Evolutionary conservation across 2,888 invertebrate species (phyloP).

Genomic region (Hedya salicella): DNA sequence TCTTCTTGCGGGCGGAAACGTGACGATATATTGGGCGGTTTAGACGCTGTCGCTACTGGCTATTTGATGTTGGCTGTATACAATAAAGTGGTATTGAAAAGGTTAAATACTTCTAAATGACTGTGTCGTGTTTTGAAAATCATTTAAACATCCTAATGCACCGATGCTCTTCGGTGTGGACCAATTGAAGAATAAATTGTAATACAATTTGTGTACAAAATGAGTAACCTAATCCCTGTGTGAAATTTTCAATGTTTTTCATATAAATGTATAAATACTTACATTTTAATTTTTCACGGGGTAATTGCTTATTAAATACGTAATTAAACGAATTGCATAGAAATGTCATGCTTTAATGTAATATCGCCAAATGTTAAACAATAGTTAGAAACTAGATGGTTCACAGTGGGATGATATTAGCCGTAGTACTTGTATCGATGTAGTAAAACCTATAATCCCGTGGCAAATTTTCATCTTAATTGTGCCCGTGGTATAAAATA

Average conservation of each 20-base stretch:
- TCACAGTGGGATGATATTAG: slow-evolving; percentile 10
- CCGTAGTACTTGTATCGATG: slow-evolving; percentile 10
- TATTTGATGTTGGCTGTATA: too few relatives aligned
- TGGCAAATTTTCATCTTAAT: background rate
- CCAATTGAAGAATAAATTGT: slow-evolving; percentile 47
- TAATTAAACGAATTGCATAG: slow-evolving; percentile 36
- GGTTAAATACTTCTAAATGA: background rate
- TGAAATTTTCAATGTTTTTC: slow-evolving; percentile 16
- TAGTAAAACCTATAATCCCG: background rate
- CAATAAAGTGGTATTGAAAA: slow-evolving; percentile 1
- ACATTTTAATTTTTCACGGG: slow-evolving; percentile 2
- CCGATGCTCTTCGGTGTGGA: slow-evolving; percentile 54
- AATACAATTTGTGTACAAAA: slow-evolving; percentile 16
- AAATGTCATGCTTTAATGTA: slow-evolving; percentile 38
- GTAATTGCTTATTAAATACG: slow-evolving; percentile 31
- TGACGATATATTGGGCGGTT: too few relatives aligned
- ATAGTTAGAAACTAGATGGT: slow-evolving; percentile 22
- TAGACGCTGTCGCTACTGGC: too few relatives aligned
- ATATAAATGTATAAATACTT: slow-evolving; percentile 23
- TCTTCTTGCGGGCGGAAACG: too few relatives aligned
- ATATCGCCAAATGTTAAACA: slow-evolving; percentile 40
- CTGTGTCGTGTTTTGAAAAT: slow-evolving; percentile 8
- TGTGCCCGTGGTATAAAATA: background rate
- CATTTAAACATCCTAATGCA: slow-evolving; percentile 33
- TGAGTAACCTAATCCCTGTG: background rate